A percentile compares a stretch with the other conserved stretches of the same genome.
These are phyloP conservation scores for Desmodus rotundus DNA, from an alignment of 2,113 vertebrate species.

Conservation along the genomic window DNA sequence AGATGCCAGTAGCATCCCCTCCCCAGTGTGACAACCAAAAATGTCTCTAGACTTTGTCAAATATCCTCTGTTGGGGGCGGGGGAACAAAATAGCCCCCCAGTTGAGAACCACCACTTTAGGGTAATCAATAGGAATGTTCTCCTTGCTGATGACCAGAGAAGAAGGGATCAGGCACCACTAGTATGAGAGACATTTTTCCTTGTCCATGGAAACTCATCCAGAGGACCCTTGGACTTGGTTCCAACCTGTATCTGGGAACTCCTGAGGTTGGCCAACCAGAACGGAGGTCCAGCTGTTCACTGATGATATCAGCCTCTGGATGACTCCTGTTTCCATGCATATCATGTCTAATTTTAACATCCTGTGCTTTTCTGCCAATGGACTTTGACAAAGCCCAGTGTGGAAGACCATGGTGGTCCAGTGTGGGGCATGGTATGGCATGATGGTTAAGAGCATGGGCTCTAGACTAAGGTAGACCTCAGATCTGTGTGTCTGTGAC, in stretches of 20 bases:
- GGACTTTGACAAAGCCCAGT: constrained; percentile 27
- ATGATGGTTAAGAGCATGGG: not conserved
- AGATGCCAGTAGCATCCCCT: not conserved
- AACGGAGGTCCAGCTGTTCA: constrained; percentile 74
- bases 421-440: not conserved
- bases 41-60: not conserved
- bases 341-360: constrained; percentile 71
- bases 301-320: constrained; percentile 70
- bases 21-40: not conserved
- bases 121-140: not conserved
- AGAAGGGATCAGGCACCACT: constrained; percentile 24
- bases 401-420: not conserved
- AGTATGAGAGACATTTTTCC: not conserved
- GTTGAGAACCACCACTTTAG: not conserved
- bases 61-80: not conserved
- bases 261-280: constrained; percentile 66
- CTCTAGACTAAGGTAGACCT: constrained; percentile 19
- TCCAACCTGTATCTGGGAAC: constrained; percentile 68
- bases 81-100: not conserved
- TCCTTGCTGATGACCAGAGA: not conserved
- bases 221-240: constrained; percentile 52
- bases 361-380: constrained; percentile 46
- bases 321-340: constrained; percentile 51
- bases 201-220: not conserved
- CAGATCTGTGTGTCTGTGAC: not conserved